Base-by-base conservation (phyloP, 2,113 vertebrate genomes). In the Dromas ardeola region DNA sequence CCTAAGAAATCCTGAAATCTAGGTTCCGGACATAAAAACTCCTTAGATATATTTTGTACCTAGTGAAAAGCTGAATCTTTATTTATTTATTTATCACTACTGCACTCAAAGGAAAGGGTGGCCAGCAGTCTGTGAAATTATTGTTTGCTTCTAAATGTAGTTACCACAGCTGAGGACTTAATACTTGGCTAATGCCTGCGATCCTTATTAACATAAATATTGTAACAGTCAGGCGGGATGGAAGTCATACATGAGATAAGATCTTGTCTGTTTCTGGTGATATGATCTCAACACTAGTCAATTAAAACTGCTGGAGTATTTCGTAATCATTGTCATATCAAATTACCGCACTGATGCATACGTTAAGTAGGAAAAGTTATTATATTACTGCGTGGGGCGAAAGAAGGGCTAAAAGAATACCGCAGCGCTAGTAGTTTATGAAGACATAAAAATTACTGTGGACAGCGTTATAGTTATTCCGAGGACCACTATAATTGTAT, bases 261-360 rank as follows among this genome's bases (percentile, higher is more conserved):
- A 96, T 96, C 97, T 95, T 91, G 85, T 96, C 94, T 94, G 79
- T 67, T 93, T 45, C 93, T 93, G 91, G 49, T 82, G 97, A 97
- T 96, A 96, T 11, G 81, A 97, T 96, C 97, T 97, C 97, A 90
- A 93, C 84, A 86, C 66, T n/a, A 95, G 95, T 93, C 97, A 97
- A 97, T 97, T 97, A 97, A 97, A 97, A 87, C 93, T 88, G 92
- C 94, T 86, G 78, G 94, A 85, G 93, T 91, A 93, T 95, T 95
- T 95, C 66, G 74, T 76, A 95, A 94, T 90, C 88, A 76, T 76
- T 95, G 84, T 91, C 90, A 90, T 86, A 91, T 90, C 96, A 90
- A 93, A 97, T 95, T 88, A 95, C 93, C 1, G 40, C 82, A 21
- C 67, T 13, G 65, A 76, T 66, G 81, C 71, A 32, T 72, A 38